Percentiles rank a stretch among this genome's conserved stretches.
Conservation (phyloP, 2,888 invertebrate genomes). For the Petrolisthes manimaculis region DNA sequence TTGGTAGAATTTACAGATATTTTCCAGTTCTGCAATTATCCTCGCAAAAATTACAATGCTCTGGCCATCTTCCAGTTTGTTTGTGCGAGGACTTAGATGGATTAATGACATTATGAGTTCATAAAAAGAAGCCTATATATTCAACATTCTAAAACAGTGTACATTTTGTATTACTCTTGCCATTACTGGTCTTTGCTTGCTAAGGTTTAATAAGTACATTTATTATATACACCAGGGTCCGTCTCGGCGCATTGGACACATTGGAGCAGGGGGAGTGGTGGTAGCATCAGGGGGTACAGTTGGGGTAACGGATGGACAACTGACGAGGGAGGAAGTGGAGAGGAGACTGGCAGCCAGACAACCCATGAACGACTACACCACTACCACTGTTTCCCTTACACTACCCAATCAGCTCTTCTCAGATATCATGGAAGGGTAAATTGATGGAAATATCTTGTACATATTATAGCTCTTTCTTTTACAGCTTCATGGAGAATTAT, state of each 20-base stretch:
- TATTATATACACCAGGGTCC: background rate
- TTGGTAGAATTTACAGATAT: background rate
- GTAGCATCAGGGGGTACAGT: background rate
- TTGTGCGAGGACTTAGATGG: too few relatives aligned
- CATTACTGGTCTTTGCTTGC: too few relatives aligned
- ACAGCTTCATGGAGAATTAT: background rate
- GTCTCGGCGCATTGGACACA: background rate
- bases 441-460: background rate
- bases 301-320: slow-evolving; percentile 42
- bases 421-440: slow-evolving; percentile 64
- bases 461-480: background rate
- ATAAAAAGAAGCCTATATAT: too few relatives aligned
- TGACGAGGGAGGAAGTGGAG: slow-evolving; percentile 64
- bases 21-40: background rate
- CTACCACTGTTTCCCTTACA: slow-evolving; percentile 62
- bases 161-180: too few relatives aligned
- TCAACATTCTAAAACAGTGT: too few relatives aligned
- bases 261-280: slow-evolving; percentile 1
- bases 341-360: slow-evolving; percentile 60
- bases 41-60: too few relatives aligned
- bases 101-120: too few relatives aligned
- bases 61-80: too few relatives aligned
- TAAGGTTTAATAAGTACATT: too few relatives aligned
- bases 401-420: slow-evolving; percentile 64
- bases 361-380: slow-evolving; percentile 62